Conservation (phyloP, 2,888 invertebrate genomes). For the Meiosimyza platycephala region DNA sequence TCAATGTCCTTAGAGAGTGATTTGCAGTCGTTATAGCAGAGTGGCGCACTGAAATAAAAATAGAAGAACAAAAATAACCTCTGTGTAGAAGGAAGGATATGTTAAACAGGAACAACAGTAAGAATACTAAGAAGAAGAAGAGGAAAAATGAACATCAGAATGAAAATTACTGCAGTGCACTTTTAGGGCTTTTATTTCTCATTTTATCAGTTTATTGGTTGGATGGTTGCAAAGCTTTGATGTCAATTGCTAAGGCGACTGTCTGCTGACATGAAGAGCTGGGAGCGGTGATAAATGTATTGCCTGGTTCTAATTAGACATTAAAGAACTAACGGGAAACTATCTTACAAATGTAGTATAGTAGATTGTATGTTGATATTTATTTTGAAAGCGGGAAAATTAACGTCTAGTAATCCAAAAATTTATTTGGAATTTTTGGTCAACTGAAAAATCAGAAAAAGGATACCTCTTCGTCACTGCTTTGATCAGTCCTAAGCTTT, state of each 20-base stretch:
- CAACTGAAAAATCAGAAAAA: too few species aligned
- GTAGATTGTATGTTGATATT: too few species aligned
- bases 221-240: background rate
- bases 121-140: background rate
- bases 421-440: too few species aligned
- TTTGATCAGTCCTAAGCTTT: too few species aligned
- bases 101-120: constrained; percentile 4
- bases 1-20: constrained; percentile 33
- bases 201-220: background rate
- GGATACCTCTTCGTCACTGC: too few species aligned
- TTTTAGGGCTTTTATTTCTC: constrained; percentile 12
- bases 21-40: constrained; percentile 3
- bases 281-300: background rate
- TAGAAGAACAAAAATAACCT: background rate
- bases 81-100: constrained; percentile 3
- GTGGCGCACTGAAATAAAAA: background rate
- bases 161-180: background rate
- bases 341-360: too few species aligned
- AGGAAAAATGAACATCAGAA: too few species aligned
- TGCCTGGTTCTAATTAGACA: constrained; percentile 18
- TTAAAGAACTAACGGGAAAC: background rate
- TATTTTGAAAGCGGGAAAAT: too few species aligned
- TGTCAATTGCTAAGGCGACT: background rate
- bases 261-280: background rate
- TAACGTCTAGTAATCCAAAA: too few species aligned